Evolutionary conservation across 2,888 invertebrate species (phyloP).

Genomic region (Drosophila bunnanda): DNA sequence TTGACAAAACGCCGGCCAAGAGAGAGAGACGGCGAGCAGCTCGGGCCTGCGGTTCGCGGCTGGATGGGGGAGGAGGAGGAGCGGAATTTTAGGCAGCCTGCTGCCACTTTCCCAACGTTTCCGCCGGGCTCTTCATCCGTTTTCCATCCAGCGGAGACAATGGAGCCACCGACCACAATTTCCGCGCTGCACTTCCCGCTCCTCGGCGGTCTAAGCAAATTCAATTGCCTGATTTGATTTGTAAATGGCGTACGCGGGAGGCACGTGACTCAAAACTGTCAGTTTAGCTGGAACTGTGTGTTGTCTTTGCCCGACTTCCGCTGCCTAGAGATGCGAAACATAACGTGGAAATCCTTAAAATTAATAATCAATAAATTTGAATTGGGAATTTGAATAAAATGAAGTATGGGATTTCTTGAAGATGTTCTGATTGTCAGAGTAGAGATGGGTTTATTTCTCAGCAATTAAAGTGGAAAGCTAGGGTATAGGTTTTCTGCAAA

Average conservation of each 20-base stretch:
- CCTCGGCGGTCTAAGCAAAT: conserved; percentile 63
- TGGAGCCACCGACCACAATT: conserved; percentile 62
- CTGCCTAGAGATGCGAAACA: conserved; percentile 19
- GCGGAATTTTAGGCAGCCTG: conserved; percentile 29
- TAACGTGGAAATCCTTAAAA: neutral
- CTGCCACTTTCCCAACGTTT: conserved; percentile 40
- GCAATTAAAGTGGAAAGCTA: neutral
- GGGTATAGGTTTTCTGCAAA: neutral
- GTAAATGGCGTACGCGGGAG: conserved; percentile 58
- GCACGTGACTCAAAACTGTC: conserved; percentile 74
- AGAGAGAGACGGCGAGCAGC: conserved; percentile 13
- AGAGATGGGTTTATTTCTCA: neutral
- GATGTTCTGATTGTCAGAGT: neutral
- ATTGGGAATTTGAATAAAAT: neutral
- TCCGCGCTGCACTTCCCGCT: conserved; percentile 53
- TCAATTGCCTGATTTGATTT: conserved; percentile 54
- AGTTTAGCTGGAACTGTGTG: conserved; percentile 41
- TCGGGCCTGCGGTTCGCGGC: neutral
- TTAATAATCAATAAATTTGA: neutral
- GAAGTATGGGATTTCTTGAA: neutral
- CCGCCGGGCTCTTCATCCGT: conserved; percentile 52
- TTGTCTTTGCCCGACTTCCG: conserved; percentile 1
- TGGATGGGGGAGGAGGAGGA: neutral
- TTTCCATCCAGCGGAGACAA: conserved; percentile 60
- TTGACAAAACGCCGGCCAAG: conserved; percentile 73